Conservation (phyloP, 2,113 vertebrate species). For the Rhynchomys soricoides region DNA sequence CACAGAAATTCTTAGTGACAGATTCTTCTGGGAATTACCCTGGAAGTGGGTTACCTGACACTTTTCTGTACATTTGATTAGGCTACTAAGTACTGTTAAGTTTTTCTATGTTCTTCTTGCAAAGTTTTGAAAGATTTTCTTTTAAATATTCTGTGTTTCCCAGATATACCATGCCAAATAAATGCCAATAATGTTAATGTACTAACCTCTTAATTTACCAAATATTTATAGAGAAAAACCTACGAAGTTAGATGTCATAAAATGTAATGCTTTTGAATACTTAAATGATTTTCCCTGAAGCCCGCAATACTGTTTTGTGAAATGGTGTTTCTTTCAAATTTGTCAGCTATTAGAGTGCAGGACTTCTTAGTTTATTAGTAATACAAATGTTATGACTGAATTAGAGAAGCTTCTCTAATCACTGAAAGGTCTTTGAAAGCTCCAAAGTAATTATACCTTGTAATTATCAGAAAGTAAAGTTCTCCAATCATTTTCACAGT, state of each 20-base stretch:
- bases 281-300: slow-evolving; percentile 59
- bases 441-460: slow-evolving; percentile 85
- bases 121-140: neutral
- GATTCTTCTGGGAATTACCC: slow-evolving; percentile 18
- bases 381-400: slow-evolving; percentile 81
- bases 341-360: slow-evolving; percentile 76
- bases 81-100: neutral
- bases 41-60: neutral
- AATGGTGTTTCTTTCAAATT: slow-evolving; percentile 60
- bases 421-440: slow-evolving; percentile 82
- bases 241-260: slow-evolving; percentile 4
- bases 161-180: neutral
- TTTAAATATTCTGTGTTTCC: slow-evolving; percentile 1
- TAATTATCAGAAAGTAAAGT: slow-evolving; percentile 85
- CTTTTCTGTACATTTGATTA: neutral
- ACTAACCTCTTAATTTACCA: slow-evolving; percentile 20
- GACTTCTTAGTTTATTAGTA: slow-evolving; percentile 81
- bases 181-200: neutral
- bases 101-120: neutral
- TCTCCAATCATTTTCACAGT: slow-evolving; percentile 80
- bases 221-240: slow-evolving; percentile 2
- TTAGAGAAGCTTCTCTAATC: slow-evolving; percentile 83
- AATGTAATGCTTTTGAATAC: slow-evolving; percentile 36
- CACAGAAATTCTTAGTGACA: slow-evolving; percentile 48
- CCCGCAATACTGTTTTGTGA: slow-evolving; percentile 45